These are phyloP conservation scores for Characodon lateralis DNA, from an alignment of 2,797 vertebrate genomes.

Conservation along the genomic window DNA sequence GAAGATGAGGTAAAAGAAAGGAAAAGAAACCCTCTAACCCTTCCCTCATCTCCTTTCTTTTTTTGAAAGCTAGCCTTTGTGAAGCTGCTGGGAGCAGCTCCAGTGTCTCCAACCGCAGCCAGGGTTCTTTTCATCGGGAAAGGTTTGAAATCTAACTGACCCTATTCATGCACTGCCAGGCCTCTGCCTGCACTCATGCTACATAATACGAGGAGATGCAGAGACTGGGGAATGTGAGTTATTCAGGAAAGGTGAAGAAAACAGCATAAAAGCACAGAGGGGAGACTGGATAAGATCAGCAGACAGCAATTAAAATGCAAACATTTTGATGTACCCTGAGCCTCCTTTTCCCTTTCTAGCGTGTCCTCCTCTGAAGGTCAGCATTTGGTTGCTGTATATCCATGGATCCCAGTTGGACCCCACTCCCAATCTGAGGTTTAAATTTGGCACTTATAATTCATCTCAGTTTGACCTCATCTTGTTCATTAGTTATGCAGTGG, in stretches of 20 bases:
- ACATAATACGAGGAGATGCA: constrained; percentile 74
- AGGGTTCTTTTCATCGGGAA: constrained; percentile 82
- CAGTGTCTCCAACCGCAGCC: constrained; percentile 77
- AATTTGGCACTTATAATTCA: constrained; percentile 13
- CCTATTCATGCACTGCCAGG: constrained; percentile 84
- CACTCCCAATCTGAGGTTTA: constrained; percentile 13
- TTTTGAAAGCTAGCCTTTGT: constrained; percentile 83
- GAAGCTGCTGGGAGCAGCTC: constrained; percentile 75
- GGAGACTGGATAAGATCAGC: constrained; percentile 58
- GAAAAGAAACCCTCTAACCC: constrained; percentile 54
- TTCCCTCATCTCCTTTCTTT: constrained; percentile 69
- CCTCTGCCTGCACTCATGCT: constrained; percentile 75
- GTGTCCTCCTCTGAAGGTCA: constrained; percentile 33
- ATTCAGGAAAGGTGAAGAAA: constrained; percentile 66
- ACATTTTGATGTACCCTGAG: constrained; percentile 28
- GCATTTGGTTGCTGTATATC: constrained; percentile 7
- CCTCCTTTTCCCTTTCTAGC: constrained; percentile 4
- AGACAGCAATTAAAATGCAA: constrained; percentile 47
- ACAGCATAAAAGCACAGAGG: constrained; percentile 54
- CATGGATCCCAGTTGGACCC: constrained; percentile 3
- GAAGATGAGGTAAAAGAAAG: constrained; percentile 67
- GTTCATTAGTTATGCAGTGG: constrained; percentile 33
- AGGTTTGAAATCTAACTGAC: constrained; percentile 85
- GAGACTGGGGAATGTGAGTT: constrained; percentile 70
- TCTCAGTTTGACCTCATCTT: constrained; percentile 21